phyloP scores from a whole-genome alignment of 2,113 vertebrate species.

The Pseudopodoces humilis region DNA sequence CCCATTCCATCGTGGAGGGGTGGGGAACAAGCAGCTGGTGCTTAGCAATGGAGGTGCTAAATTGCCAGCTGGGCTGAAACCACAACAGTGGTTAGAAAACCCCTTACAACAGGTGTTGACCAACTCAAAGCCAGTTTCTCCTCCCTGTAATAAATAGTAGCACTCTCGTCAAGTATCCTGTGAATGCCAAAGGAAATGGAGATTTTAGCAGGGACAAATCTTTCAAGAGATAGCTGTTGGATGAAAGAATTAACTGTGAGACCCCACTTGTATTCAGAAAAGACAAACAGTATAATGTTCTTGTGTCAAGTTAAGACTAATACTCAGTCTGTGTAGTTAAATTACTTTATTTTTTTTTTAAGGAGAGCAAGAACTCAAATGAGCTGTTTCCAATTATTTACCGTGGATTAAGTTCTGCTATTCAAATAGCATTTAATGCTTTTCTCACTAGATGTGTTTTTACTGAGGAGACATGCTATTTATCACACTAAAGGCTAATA shows the following conservation, averaged over 20 bases:
- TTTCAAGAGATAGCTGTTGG: background rate
- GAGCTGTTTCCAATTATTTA: slow-evolving; percentile 57
- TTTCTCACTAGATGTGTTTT: background rate
- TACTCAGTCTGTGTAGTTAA: background rate
- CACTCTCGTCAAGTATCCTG: background rate
- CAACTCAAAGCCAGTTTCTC: background rate
- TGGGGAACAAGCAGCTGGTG: background rate
- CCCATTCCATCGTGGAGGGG: rapidly evolving
- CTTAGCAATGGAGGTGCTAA: no score
- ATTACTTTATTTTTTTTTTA: background rate
- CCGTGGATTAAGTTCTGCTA: background rate
- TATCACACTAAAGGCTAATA: background rate
- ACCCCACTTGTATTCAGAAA: background rate
- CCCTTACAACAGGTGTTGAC: background rate
- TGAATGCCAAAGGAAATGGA: background rate
- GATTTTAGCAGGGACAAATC: background rate
- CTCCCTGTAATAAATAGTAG: background rate
- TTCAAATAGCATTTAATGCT: background rate
- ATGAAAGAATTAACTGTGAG: background rate
- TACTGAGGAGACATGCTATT: background rate
- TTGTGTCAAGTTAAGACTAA: background rate
- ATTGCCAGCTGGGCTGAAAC: background rate
- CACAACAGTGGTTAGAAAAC: background rate
- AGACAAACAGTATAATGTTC: background rate
- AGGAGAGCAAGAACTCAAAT: slow-evolving; percentile 2